Evolutionary conservation across 2,888 invertebrate genomes (phyloP), one percentile per base, ranked within the genome.

Genomic region (Chouioia cunea): DNA sequence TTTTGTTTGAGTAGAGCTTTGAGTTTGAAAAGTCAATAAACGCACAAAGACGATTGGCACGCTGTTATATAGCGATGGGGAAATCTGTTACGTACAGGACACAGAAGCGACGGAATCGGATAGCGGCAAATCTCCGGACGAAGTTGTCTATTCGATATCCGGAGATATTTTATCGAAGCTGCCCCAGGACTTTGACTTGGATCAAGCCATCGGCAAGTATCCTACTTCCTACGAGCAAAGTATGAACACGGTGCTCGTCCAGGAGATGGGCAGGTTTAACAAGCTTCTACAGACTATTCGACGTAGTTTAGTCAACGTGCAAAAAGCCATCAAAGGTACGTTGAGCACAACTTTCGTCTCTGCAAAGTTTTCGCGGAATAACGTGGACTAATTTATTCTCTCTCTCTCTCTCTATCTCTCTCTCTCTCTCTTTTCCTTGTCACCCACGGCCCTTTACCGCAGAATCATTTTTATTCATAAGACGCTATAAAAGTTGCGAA

Each of bases 211-310:
- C 82, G 86, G 89, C 83, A 88, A 92, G 86, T 92, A 92, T 88
- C 91, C 96, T 70, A 92, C 94, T 69, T 81, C 89, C 75, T 89
- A 97, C 87, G 86, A 91, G 84, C 95, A 97, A 88, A 96, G 96
- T 78, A 95, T 97, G 95, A 96, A 97, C 81, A 96, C 96, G 1
- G 97, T 97, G 0, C 88, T 97, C 70, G 93, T 95, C 1, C 94
- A 95, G 83, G 95, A 95, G 85, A 93, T 94, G 87, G 92, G 91
- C 14, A 86, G 94, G 54, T 95, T 93, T 81, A 94, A 94, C 76
- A 89, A 89, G 62, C 88, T 97, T 15, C 88, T 95, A 43, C 86
- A 83, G n/a, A 89, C 92, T 4, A 93, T 97, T 60, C 88, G 93
- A 57, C 86, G 85, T 47, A 95, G 94, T 83, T 88, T 97, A n/a